Evolutionary conservation across 2,797 vertebrate species (phyloP).

Genomic region (Sebastes baramenuke): DNA sequence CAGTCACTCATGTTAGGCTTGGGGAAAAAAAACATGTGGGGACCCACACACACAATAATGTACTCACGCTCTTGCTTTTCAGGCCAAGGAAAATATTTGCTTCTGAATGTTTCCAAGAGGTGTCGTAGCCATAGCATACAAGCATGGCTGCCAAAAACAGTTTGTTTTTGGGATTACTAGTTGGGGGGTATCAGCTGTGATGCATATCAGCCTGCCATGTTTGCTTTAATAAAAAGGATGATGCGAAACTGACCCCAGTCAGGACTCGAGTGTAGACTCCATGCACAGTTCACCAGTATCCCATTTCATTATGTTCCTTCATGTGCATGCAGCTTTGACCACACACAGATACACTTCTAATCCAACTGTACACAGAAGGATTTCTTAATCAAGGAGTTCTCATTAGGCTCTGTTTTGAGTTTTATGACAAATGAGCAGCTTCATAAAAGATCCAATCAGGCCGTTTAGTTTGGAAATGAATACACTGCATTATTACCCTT

Average conservation of each 20-base stretch:
- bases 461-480: constrained; percentile 60
- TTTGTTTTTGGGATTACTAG: constrained; percentile 70
- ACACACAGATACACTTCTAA: constrained; percentile 70
- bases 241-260: constrained; percentile 67
- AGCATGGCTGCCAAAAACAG: constrained; percentile 68
- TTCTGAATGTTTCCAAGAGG: constrained; percentile 73
- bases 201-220: constrained; percentile 77
- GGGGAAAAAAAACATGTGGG: constrained; percentile 3
- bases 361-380: constrained; percentile 39
- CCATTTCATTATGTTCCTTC: constrained; percentile 57
- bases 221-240: constrained; percentile 83
- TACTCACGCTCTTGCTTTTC: constrained; percentile 31
- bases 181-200: constrained; percentile 76
- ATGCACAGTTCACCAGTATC: constrained; percentile 60
- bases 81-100: constrained; percentile 81
- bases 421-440: constrained; percentile 67
- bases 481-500: constrained; percentile 49
- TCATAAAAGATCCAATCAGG: constrained; percentile 69
- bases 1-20: constrained; percentile 16
- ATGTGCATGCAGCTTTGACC: constrained; percentile 58
- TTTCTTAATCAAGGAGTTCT: constrained; percentile 60
- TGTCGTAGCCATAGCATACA: constrained; percentile 70
- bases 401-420: constrained; percentile 44
- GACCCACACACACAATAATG: constrained; percentile 30
- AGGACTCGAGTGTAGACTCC: constrained; percentile 49